Conservation (phyloP, 2,113 vertebrate species). For the Megaleporinus macrocephalus region DNA sequence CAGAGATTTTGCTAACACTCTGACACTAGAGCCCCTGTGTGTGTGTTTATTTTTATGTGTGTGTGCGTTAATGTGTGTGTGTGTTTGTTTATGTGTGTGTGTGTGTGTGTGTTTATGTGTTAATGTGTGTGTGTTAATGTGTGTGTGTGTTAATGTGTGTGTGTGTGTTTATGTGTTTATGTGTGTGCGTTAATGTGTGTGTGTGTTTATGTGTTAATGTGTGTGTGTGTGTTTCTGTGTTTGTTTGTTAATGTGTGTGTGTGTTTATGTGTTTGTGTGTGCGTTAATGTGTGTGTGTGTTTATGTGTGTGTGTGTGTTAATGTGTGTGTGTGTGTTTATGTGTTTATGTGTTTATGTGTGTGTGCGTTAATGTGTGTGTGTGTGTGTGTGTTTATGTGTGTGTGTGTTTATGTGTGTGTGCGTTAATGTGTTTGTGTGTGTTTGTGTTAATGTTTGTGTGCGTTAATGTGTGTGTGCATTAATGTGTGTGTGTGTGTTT, state of each 20-base stretch:
- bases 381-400: neutral
- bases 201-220: neutral
- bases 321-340: neutral
- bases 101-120: neutral
- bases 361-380: no score
- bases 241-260: no score
- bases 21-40: neutral
- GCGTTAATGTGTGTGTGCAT: no score
- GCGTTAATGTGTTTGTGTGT: no score
- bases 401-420: neutral
- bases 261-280: neutral
- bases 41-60: neutral
- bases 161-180: no score
- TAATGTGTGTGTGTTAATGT: conserved; percentile 2
- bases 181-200: no score
- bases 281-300: neutral
- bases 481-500: neutral
- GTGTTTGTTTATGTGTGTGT: no score
- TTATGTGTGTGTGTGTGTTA: neutral
- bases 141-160: neutral
- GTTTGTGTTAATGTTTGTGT: neutral
- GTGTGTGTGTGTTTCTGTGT: neutral
- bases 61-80: no score
- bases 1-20: neutral
- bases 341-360: no score